Percentiles rank a stretch among this genome's conserved stretches.
phyloP scores from a whole-genome alignment of 2,888 invertebrate species.

The Zygogramma bicolorata region DNA sequence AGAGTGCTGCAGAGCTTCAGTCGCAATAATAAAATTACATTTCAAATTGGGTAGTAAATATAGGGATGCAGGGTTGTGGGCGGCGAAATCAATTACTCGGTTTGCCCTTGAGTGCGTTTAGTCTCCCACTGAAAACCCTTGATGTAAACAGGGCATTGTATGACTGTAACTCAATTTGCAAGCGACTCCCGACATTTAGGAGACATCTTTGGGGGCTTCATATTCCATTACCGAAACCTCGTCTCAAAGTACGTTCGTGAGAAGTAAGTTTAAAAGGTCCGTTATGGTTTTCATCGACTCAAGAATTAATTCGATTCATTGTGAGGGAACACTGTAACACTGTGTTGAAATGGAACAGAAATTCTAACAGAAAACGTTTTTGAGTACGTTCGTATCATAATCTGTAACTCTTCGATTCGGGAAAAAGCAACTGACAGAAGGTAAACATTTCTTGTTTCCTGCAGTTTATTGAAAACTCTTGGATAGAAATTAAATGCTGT shows the following conservation, averaged over 20 bases:
- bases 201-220: slow-evolving; percentile 62
- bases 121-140: slow-evolving; percentile 57
- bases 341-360: background rate
- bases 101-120: slow-evolving; percentile 52
- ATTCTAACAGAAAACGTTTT: too few relatives aligned
- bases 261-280: background rate
- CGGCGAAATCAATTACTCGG: slow-evolving; percentile 53
- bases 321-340: background rate
- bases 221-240: slow-evolving; percentile 56
- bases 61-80: slow-evolving; percentile 47
- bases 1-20: background rate
- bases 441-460: too few relatives aligned
- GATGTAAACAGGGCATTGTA: slow-evolving; percentile 64
- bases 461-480: too few relatives aligned
- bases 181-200: slow-evolving; percentile 59
- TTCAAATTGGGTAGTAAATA: slow-evolving; percentile 43
- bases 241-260: background rate
- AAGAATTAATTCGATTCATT: background rate
- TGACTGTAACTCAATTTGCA: slow-evolving; percentile 63
- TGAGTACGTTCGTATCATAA: too few relatives aligned
- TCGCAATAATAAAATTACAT: slow-evolving; percentile 37
- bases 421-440: too few relatives aligned
- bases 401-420: too few relatives aligned
- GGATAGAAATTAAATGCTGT: too few relatives aligned
- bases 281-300: background rate